Conservation (phyloP, 2,888 invertebrate species). For the Silvanus unidentatus region DNA sequence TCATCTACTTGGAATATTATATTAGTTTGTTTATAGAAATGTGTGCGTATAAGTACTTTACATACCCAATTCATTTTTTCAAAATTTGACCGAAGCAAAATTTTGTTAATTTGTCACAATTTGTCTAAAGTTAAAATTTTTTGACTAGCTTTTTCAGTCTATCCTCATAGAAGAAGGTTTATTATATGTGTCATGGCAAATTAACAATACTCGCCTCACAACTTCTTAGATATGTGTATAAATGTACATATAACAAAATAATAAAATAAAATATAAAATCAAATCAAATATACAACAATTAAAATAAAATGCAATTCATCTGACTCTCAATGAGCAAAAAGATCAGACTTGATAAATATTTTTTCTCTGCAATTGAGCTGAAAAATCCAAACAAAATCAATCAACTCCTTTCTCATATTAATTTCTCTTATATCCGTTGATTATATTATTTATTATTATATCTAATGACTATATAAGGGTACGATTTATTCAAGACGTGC, state of each 20-base stretch:
- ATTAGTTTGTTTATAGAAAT: slow-evolving; percentile 9
- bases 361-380: slow-evolving; percentile 6
- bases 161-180: slow-evolving; percentile 11
- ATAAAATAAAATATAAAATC: slow-evolving; percentile 15
- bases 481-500: slow-evolving; percentile 73
- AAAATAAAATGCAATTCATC: slow-evolving; percentile 21
- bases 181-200: slow-evolving; percentile 17
- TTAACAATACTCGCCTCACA: slow-evolving; percentile 18
- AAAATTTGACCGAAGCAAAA: slow-evolving; percentile 3
- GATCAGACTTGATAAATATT: slow-evolving; percentile 27
- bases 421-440: background rate
- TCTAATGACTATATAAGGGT: slow-evolving; percentile 2
- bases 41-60: slow-evolving; percentile 23
- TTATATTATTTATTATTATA: background rate
- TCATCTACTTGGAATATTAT: background rate
- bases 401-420: background rate
- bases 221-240: slow-evolving; percentile 16
- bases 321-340: slow-evolving; percentile 29
- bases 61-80: slow-evolving; percentile 9
- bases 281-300: slow-evolving; percentile 23
- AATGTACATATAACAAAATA: slow-evolving; percentile 17
- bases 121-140: slow-evolving; percentile 7
- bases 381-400: background rate
- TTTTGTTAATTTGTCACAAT: slow-evolving; percentile 18
- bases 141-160: slow-evolving; percentile 21